phyloP scores from a whole-genome alignment of 2,888 invertebrate species.

The Lasioglossum morio region DNA sequence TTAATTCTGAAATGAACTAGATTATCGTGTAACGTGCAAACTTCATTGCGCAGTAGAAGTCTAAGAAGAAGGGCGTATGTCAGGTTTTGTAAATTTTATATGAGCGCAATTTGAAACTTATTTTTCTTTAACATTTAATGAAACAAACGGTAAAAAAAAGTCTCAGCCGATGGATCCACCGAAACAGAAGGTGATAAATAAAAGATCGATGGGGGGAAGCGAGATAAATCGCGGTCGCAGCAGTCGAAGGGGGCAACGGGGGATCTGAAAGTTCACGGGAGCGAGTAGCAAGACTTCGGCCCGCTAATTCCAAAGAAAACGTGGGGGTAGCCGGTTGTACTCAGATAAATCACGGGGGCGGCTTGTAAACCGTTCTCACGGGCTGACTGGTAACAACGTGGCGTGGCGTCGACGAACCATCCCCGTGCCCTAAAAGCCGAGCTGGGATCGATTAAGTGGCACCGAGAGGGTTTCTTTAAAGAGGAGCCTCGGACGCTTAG shows the following conservation, averaged over 20 bases:
- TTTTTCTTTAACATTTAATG: no score
- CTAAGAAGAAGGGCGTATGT: no score
- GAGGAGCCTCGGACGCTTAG: slow-evolving; percentile 67
- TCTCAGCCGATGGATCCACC: neutral
- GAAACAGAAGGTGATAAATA: neutral
- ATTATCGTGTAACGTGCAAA: neutral
- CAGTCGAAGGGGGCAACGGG: neutral
- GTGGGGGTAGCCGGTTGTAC: slow-evolving; percentile 10
- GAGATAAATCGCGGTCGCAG: neutral
- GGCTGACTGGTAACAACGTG: slow-evolving; percentile 28
- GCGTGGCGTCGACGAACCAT: slow-evolving; percentile 40
- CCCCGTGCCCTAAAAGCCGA: slow-evolving; percentile 61
- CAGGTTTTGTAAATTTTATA: no score
- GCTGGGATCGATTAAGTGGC: slow-evolving; percentile 71
- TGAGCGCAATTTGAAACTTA: no score
- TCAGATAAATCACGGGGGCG: slow-evolving; percentile 43
- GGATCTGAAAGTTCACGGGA: neutral
- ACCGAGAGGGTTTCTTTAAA: slow-evolving; percentile 70
- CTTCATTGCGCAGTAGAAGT: neutral
- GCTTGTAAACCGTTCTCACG: slow-evolving; percentile 41
- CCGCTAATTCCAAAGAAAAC: slow-evolving; percentile 37
- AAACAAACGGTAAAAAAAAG: no score
- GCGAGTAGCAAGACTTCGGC: neutral
- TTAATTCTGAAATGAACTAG: neutral
- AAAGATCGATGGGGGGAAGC: neutral